Base-by-base conservation (phyloP, 2,888 invertebrate genomes). In the Coenonympha glycerion region DNA sequence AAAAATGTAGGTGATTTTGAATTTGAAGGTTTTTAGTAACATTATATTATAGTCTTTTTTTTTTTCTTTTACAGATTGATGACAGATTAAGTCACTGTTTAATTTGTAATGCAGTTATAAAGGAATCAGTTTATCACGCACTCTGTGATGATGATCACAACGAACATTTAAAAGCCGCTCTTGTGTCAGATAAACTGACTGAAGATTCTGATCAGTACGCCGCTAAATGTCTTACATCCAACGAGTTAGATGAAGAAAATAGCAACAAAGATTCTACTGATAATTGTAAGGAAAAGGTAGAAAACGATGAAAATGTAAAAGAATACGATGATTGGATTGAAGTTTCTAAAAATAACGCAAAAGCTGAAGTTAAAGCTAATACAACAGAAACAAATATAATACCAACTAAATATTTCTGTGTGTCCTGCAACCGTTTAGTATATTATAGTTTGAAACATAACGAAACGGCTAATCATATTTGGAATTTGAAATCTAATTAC, bases 71-170 rank as follows among this genome's bases (percentile, higher is more conserved):
- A 34, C 55, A 66, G 66, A 47, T 59, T 2, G 54, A 57, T n/a
- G 53, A 56, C 4, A 52, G 44, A 6, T 56, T 56, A 53, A 53
- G 49, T 16, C 65, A 66, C 28, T 66, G 66, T 37, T 19, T 65
- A 1, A 40, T 65, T 4, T 66, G 66, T 47, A 64, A 65, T 15
- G 52, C 55, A 36, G 40, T 64, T 0, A 56, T 56, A 1, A 52
- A 49, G 11, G 55, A 59, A 24, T 37, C 46, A 1, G 51, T 49
- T 6, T 22, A 59, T 30, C 63, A 64, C 6, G 6, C 24, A 1
- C 19, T 42, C 0, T 46, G 37, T 11, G 34, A 57, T 9, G 9
- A 33, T 16, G n/a, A 18, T 0, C 56, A 57, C 4, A 13, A 19
- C 1, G 13, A 16, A 4, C 34, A 8, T 15, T 22, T 52, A 8